Evolutionary conservation across 2,797 vertebrate genomes (phyloP).

Genomic region (Lepilemur ruficaudatus): DNA sequence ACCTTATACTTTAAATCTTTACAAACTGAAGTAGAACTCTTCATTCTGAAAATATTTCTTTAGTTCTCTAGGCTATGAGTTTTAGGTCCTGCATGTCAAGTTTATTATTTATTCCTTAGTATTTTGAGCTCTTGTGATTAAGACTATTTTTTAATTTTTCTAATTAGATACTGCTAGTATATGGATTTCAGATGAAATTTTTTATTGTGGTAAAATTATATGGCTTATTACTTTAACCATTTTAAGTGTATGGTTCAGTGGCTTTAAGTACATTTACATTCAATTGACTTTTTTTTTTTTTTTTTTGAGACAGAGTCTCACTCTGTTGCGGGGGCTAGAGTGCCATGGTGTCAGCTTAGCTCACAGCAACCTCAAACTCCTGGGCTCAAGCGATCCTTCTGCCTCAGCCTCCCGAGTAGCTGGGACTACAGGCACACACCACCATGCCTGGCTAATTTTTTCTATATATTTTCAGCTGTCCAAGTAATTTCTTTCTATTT

Average conservation of each 20-base stretch:
- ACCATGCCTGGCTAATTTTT: too few species aligned
- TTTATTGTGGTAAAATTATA: neutral
- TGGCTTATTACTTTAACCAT: neutral
- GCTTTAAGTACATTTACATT: neutral
- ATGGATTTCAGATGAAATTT: neutral
- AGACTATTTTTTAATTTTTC: neutral
- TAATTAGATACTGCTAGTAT: neutral
- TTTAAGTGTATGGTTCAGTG: neutral
- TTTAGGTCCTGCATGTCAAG: neutral
- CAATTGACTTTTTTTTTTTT: neutral
- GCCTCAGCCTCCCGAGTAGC: too few species aligned
- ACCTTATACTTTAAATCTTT: neutral
- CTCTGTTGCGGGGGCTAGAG: too few species aligned
- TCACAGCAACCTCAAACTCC: too few species aligned
- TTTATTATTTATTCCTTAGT: neutral
- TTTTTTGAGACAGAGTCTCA: too few species aligned
- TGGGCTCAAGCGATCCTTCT: too few species aligned
- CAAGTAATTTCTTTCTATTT: too few species aligned
- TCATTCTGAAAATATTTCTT: neutral
- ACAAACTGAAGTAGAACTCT: neutral
- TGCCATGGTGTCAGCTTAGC: too few species aligned
- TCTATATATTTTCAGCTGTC: too few species aligned
- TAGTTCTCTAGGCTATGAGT: neutral
- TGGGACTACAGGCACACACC: too few species aligned
- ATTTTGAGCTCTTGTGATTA: neutral